A percentile compares a stretch with the other conserved stretches of the same genome.
These are phyloP conservation scores for Spea hammondii DNA, from an alignment of 2,797 vertebrate species.

Conservation along the genomic window DNA sequence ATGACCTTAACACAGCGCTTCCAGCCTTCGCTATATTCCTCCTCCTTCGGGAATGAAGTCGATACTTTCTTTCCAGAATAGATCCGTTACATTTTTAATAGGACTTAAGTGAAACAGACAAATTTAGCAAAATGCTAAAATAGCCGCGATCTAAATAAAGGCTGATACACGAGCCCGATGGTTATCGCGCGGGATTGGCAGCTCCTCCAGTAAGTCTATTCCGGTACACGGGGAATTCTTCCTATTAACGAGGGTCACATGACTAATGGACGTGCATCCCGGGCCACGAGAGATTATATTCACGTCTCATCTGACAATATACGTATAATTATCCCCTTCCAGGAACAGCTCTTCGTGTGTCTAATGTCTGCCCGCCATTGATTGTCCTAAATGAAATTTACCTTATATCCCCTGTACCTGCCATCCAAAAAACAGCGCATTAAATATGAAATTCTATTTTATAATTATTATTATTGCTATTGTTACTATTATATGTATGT, in stretches of 20 bases:
- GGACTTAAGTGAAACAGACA: conserved; percentile 36
- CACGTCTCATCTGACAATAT: conserved; percentile 10
- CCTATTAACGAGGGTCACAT: conserved; percentile 8
- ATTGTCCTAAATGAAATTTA: conserved; percentile 1
- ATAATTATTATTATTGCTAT: too few species aligned
- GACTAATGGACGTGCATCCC: conserved; percentile 29
- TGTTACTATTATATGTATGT: too few species aligned
- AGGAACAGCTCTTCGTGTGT: conserved; percentile 19
- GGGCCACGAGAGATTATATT: conserved; percentile 6
- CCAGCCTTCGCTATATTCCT: conserved; percentile 4
- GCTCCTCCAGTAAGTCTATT: conserved; percentile 29
- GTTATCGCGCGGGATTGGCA: conserved; percentile 13
- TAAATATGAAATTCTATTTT: too few species aligned
- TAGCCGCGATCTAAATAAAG: conserved; percentile 35
- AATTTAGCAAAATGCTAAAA: conserved; percentile 36
- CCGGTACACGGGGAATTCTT: conserved; percentile 39
- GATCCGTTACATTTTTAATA: conserved; percentile 44
- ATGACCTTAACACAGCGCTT: conserved; percentile 21
- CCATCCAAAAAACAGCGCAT: too few species aligned
- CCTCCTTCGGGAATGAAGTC: conserved; percentile 24
- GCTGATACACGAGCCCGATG: conserved; percentile 19
- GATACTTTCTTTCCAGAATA: conserved; percentile 42
- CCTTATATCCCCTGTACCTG: neutral
- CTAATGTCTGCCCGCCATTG: conserved; percentile 14
- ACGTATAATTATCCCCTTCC: conserved; percentile 34